Evolutionary conservation across 2,888 invertebrate species (phyloP).

Genomic region (Plebejus argus): DNA sequence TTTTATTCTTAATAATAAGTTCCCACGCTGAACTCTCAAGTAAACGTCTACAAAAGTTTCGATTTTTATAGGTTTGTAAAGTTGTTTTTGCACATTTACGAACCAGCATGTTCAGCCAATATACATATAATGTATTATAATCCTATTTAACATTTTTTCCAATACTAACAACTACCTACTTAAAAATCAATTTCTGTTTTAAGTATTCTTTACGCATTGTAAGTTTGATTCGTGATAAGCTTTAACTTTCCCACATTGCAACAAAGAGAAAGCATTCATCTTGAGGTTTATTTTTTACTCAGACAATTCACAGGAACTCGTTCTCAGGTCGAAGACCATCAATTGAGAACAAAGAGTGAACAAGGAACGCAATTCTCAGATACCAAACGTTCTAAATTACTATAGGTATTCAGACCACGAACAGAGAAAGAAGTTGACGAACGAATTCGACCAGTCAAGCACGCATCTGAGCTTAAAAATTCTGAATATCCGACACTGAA

Average conservation of each 20-base stretch:
- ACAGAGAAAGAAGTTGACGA: background rate
- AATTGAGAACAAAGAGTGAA: conserved; percentile 19
- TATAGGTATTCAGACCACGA: background rate
- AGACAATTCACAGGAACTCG: conserved; percentile 15
- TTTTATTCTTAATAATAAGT: background rate
- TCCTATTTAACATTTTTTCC: background rate
- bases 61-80: too few species aligned
- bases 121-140: too few species aligned
- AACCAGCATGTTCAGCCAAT: background rate
- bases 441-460: conserved; percentile 1
- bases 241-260: conserved; percentile 13
- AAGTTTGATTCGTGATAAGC: background rate
- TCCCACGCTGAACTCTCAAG: background rate
- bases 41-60: background rate
- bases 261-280: conserved; percentile 17
- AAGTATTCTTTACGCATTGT: background rate
- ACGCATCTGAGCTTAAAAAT: background rate
- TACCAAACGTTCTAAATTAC: conserved; percentile 10
- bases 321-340: conserved; percentile 23
- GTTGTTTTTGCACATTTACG: background rate
- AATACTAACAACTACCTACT: background rate
- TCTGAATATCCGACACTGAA: background rate
- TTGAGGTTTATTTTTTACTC: conserved; percentile 8
- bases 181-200: background rate
- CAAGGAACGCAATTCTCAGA: background rate